These are phyloP conservation scores for Neomorphus geoffroyi DNA, from an alignment of 2,797 vertebrate genomes.

Conservation along the genomic window DNA sequence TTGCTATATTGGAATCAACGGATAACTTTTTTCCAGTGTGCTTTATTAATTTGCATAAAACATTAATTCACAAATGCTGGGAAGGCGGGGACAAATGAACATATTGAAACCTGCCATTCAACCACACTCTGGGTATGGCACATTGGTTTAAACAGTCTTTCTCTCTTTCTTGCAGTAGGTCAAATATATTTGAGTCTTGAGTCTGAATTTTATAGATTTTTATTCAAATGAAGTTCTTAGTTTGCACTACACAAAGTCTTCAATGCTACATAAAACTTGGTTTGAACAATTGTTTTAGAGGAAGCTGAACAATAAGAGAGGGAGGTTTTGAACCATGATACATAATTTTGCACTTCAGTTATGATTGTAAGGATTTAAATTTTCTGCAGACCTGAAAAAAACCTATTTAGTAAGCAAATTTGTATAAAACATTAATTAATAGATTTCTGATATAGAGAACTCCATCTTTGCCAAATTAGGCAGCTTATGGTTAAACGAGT, in stretches of 20 bases:
- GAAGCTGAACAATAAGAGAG: not conserved
- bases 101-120: not conserved
- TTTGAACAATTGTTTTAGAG: not conserved
- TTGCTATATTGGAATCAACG: not conserved
- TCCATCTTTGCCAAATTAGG: not conserved
- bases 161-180: not conserved
- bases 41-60: not conserved
- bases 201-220: not conserved
- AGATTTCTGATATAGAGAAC: not conserved
- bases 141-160: not conserved
- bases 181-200: not conserved
- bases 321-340: not conserved
- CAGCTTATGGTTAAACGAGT: not conserved
- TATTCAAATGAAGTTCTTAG: not conserved
- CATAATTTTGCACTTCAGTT: not conserved
- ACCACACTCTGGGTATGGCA: not conserved
- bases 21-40: not conserved
- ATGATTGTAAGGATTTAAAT: not conserved
- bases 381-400: not conserved
- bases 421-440: not conserved
- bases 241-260: not conserved
- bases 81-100: not conserved
- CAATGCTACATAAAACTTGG: not conserved
- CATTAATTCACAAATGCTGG: not conserved
- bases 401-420: not conserved